phyloP scores from a whole-genome alignment of 2,888 invertebrate genomes.

The Ptycholaimellus sp. region DNA sequence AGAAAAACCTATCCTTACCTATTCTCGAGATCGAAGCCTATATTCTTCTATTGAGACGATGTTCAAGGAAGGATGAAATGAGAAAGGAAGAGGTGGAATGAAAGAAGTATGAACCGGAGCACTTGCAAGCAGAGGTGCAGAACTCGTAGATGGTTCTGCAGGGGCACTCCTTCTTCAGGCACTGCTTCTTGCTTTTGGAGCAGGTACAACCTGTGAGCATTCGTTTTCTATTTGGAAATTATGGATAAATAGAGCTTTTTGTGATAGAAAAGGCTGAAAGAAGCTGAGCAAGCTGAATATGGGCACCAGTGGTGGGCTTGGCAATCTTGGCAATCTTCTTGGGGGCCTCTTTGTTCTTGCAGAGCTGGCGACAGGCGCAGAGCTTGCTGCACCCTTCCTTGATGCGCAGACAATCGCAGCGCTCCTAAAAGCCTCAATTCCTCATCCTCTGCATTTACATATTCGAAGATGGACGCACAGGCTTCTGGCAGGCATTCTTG shows the following conservation, averaged over 20 bases:
- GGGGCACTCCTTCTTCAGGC: conserved; percentile 24
- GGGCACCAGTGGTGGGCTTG: conserved; percentile 20
- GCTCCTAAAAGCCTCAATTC: too few relatives aligned
- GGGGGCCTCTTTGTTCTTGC: conserved; percentile 25
- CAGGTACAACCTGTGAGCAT: conserved; percentile 23
- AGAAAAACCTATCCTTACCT: too few relatives aligned
- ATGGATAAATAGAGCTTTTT: too few relatives aligned
- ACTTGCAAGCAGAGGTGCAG: conserved; percentile 9
- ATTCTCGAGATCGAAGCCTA: not conserved
- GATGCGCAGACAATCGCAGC: conserved; percentile 24
- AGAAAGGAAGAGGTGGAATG: not conserved
- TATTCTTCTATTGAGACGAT: not conserved
- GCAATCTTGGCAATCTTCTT: conserved; percentile 18
- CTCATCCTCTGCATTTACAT: too few relatives aligned
- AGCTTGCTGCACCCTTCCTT: conserved; percentile 23
- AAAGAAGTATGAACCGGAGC: not conserved
- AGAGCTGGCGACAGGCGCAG: conserved; percentile 24
- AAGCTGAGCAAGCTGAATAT: too few relatives aligned
- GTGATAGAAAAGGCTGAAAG: too few relatives aligned
- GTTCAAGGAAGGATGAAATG: too few relatives aligned
- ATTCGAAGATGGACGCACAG: conserved; percentile 11
- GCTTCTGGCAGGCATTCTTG: conserved; percentile 22
- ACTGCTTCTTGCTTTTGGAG: conserved; percentile 24
- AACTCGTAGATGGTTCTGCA: conserved; percentile 23
- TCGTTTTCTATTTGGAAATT: too few relatives aligned